Evolutionary conservation across 2,113 vertebrate genomes (phyloP).

Genomic region (Crypturellus undulatus): DNA sequence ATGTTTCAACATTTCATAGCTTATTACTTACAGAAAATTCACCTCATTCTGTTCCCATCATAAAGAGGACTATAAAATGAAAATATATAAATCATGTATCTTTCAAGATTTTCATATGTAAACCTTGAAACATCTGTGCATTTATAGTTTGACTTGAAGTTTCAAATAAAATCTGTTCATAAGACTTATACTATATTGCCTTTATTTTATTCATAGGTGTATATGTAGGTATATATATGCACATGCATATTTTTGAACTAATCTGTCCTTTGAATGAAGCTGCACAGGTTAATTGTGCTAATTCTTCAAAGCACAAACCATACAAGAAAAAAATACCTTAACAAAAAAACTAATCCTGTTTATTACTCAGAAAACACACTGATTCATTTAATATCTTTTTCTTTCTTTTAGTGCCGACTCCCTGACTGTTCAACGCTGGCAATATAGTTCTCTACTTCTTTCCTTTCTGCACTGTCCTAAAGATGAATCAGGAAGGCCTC

Average conservation of each 20-base stretch:
- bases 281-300: not conserved
- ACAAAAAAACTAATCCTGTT: not conserved
- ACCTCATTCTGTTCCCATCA: slow-evolving; percentile 51
- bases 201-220: not conserved
- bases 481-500: not conserved
- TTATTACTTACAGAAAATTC: slow-evolving; percentile 71
- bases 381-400: not conserved
- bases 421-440: not conserved
- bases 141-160: slow-evolving; percentile 58
- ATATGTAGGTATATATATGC: not conserved
- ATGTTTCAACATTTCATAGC: slow-evolving; percentile 72
- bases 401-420: not conserved
- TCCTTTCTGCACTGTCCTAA: not conserved
- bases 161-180: slow-evolving; percentile 44
- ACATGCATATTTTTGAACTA: not conserved
- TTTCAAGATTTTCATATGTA: slow-evolving; percentile 64
- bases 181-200: not conserved
- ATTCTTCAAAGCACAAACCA: not conserved
- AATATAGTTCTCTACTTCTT: not conserved
- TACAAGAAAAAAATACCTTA: not conserved
- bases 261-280: not conserved
- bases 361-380: not conserved
- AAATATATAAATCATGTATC: slow-evolving; percentile 78
- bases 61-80: slow-evolving; percentile 65
- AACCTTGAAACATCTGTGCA: slow-evolving; percentile 70